Percentiles rank a stretch among this genome's conserved stretches.
phyloP scores from a whole-genome alignment of 1,140 invertebrate genomes.

The Drosophila parabipectinata region DNA sequence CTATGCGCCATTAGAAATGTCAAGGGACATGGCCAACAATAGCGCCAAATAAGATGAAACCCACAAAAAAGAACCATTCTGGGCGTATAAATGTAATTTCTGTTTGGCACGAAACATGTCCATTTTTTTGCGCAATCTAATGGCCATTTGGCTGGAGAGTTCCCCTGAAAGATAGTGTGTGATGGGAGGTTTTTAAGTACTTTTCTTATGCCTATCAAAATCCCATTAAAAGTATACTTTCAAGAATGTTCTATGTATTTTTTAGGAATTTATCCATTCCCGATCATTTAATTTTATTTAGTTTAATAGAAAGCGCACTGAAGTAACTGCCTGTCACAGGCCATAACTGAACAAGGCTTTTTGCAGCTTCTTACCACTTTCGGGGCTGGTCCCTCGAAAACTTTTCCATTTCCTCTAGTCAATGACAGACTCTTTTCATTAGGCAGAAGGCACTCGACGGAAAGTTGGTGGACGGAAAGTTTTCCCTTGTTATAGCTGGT shows the following conservation, averaged over 20 bases:
- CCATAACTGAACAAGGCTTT: slow-evolving; percentile 41
- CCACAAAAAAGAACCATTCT: slow-evolving; percentile 19
- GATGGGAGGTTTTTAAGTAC: background rate
- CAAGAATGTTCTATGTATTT: background rate
- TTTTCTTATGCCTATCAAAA: background rate
- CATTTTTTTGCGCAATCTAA: slow-evolving; percentile 34
- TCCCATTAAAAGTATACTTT: background rate
- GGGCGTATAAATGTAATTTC: slow-evolving; percentile 63
- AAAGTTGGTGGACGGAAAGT: slow-evolving; percentile 63
- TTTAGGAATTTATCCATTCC: slow-evolving; percentile 10
- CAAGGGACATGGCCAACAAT: slow-evolving; percentile 64
- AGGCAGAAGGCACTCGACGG: slow-evolving; percentile 62
- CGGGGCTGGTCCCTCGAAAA: slow-evolving; percentile 63
- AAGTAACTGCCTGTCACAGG: slow-evolving; percentile 63
- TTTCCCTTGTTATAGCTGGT: slow-evolving; percentile 41
- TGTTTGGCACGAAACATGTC: slow-evolving; percentile 69
- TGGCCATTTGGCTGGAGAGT: slow-evolving; percentile 27
- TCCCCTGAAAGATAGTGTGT: slow-evolving; percentile 8
- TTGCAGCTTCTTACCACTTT: slow-evolving; percentile 42
- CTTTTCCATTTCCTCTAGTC: slow-evolving; percentile 67
- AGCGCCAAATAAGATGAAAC: slow-evolving; percentile 43
- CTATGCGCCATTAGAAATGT: slow-evolving; percentile 60
- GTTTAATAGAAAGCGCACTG: slow-evolving; percentile 61
- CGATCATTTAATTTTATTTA: slow-evolving; percentile 70
- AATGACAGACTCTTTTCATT: slow-evolving; percentile 79